Evolutionary conservation across 2,113 vertebrate genomes (phyloP), one percentile per base, ranked within the genome.

Genomic region (Sisor rabdophorus): DNA sequence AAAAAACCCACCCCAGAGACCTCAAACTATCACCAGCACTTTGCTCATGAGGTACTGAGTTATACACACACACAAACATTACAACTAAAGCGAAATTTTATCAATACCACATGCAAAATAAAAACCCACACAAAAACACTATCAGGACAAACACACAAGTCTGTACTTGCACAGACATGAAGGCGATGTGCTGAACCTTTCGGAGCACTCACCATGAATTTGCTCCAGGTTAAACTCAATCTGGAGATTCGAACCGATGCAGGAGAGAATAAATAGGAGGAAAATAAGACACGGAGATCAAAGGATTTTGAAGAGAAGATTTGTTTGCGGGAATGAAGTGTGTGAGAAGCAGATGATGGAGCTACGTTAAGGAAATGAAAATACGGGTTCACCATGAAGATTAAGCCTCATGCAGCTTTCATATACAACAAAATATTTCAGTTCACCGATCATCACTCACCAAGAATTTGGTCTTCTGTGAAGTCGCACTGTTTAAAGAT

Each of bases 391-490:
- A 63, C 22, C 2, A 50, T n/a, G 85, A 82, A 85, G 77, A 22
- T 13, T 30, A 50, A 44, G 17, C n/a, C 40, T 12, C 67, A 55
- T 64, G 73, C 76, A 78, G 56, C 48, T 52, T 22, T 65, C 20
- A 4, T 36, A 3, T 36, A 36, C 7, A 7, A 36, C 11, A 12
- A 0, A 2, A 32, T 10, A 13, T 2, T 11, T 44, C 30, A 1
- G 40, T 3, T 36, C 6, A 36, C 13, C 12, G 0, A 10, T 2
- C 79, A 19, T 59, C 54, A 93, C 95, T 92, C 88, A 97, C 95
- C 95, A 22, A 90, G 67, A 32, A 95, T 93, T 86, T 97, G 95
- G 80, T 96, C 95, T 87, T 97, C 95, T 59, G 92, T 86, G 91
- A 96, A 96, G 86, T 97, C 95, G 84, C 93, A 94, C 95, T 97